Evolutionary conservation across 2,888 invertebrate genomes (phyloP).

Genomic region (Geophilus truncorum): DNA sequence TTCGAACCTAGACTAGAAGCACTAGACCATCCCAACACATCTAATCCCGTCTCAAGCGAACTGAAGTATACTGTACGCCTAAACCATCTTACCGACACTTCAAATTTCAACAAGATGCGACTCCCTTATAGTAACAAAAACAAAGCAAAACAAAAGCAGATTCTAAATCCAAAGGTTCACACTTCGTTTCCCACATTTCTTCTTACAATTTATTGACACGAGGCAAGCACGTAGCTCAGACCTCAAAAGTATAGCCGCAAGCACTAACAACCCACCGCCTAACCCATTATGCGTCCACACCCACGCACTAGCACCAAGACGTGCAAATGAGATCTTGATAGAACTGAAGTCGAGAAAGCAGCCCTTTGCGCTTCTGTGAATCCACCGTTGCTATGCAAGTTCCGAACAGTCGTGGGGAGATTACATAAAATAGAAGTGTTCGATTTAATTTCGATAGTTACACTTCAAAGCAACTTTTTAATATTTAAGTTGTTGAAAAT

Average conservation of each 20-base stretch:
- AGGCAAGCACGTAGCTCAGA: background rate
- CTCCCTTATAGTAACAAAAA: background rate
- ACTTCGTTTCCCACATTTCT: background rate
- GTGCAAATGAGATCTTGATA: conserved; percentile 20
- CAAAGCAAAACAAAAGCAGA: background rate
- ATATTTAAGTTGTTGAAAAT: too few relatives aligned
- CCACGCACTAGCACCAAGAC: background rate
- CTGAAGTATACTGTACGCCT: too few relatives aligned
- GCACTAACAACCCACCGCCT: conserved; percentile 10
- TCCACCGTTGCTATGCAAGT: too few relatives aligned
- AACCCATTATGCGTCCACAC: background rate
- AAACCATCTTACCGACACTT: background rate
- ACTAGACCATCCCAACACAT: background rate
- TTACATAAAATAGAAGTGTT: too few relatives aligned
- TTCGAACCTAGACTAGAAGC: background rate
- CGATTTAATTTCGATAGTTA: too few relatives aligned
- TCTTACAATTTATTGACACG: background rate
- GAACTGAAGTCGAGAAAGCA: background rate
- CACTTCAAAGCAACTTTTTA: too few relatives aligned
- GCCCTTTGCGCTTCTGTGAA: background rate
- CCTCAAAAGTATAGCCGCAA: conserved; percentile 11
- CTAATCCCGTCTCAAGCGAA: background rate
- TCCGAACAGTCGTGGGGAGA: too few relatives aligned
- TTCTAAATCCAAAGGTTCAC: background rate
- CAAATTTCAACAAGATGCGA: background rate